A percentile compares a stretch with the other conserved stretches of the same genome.
These are phyloP conservation scores for Bombus confusus DNA, from an alignment of 1,140 invertebrate genomes.

Conservation along the genomic window DNA sequence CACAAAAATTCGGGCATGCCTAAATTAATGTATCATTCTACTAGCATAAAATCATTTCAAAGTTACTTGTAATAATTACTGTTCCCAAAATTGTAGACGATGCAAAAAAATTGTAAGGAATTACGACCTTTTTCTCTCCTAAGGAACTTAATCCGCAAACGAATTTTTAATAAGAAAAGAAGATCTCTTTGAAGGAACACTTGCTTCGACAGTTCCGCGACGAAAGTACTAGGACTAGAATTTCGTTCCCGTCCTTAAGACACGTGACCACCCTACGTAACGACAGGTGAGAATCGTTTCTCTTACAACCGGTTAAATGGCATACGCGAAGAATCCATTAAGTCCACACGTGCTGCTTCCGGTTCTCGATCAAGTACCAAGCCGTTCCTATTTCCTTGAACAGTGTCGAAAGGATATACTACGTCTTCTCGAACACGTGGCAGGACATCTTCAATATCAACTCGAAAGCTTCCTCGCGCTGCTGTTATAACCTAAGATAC, in stretches of 20 bases:
- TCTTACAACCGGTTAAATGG: conserved; percentile 36
- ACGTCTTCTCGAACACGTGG: conserved; percentile 63
- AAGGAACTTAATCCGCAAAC: too few relatives aligned
- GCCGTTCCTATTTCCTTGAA: conserved; percentile 24
- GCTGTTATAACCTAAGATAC: not conserved
- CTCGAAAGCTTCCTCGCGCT: not conserved
- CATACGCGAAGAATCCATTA: conserved; percentile 47
- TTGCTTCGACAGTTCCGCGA: not conserved
- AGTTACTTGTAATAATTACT: too few relatives aligned
- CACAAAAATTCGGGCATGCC: too few relatives aligned
- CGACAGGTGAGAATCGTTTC: conserved; percentile 22
- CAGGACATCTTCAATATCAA: conserved; percentile 65
- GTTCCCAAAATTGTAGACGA: too few relatives aligned
- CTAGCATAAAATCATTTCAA: too few relatives aligned
- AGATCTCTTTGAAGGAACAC: not conserved
- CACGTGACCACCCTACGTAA: conserved; percentile 28
- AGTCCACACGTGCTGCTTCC: conserved; percentile 60
- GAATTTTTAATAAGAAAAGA: not conserved
- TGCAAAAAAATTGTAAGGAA: too few relatives aligned
- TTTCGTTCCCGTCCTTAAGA: not conserved
- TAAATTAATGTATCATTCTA: too few relatives aligned
- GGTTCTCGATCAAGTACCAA: conserved; percentile 31
- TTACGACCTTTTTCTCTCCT: too few relatives aligned
- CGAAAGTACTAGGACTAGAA: not conserved
- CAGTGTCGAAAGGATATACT: conserved; percentile 37